phyloP scores from a whole-genome alignment of 2,797 vertebrate genomes.

The Clarias platycephalus region DNA sequence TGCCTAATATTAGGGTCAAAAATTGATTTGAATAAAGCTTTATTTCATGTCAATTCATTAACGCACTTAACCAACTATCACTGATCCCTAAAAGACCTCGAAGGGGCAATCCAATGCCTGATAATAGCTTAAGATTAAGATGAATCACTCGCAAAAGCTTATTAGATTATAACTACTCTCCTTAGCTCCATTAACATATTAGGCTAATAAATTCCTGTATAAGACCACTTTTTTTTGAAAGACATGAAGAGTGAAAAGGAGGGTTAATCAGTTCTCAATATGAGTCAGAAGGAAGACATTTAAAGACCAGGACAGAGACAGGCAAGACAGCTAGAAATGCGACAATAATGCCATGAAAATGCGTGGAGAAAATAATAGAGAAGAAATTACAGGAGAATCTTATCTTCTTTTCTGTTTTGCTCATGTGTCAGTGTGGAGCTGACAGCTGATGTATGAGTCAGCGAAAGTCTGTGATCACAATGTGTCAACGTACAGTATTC shows the following conservation, averaged over 20 bases:
- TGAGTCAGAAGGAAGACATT: not conserved
- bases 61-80: not conserved
- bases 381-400: conserved; percentile 16
- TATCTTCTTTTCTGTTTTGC: conserved; percentile 26
- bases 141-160: not conserved
- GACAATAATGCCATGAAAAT: not conserved
- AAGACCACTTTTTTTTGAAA: not conserved
- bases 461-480: conserved; percentile 27
- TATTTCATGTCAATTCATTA: not conserved
- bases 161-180: not conserved
- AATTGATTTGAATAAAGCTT: not conserved
- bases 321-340: not conserved
- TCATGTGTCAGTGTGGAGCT: conserved; percentile 20
- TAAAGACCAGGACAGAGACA: not conserved
- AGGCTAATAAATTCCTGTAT: not conserved
- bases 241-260: not conserved
- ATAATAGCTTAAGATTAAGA: not conserved
- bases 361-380: conserved; percentile 25
- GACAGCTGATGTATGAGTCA: conserved; percentile 38
- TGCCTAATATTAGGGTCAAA: too few species aligned
- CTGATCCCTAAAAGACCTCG: not conserved
- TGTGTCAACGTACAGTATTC: conserved; percentile 37
- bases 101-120: not conserved
- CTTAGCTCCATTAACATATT: not conserved
- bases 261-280: not conserved